Evolutionary conservation across 2,888 invertebrate species (phyloP).

Genomic region (Epiblema foenella): DNA sequence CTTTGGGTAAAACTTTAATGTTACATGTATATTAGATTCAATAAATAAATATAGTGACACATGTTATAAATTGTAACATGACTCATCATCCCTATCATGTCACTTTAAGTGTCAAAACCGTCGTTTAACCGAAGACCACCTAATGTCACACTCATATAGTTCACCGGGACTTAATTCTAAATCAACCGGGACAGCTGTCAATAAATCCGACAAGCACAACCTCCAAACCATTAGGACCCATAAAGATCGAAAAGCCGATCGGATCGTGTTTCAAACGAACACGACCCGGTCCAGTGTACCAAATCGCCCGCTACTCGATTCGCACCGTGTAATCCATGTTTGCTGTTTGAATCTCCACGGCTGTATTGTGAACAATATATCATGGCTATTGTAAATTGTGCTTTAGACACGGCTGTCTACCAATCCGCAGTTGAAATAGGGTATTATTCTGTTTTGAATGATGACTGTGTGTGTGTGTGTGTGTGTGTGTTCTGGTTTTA

Average conservation of each 20-base stretch:
- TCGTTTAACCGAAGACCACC: not conserved
- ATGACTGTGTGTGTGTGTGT: no score
- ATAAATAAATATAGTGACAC: no score
- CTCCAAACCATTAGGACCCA: conserved; percentile 9
- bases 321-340: conserved; percentile 79
- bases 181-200: not conserved
- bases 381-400: conserved; percentile 66
- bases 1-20: no score
- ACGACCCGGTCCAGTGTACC: conserved; percentile 58
- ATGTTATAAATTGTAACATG: no score
- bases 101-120: not conserved
- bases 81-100: no score
- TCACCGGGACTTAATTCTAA: not conserved
- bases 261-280: conserved; percentile 19
- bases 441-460: conserved; percentile 11
- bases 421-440: conserved; percentile 55
- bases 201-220: not conserved
- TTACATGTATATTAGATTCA: no score
- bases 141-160: not conserved
- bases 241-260: conserved; percentile 13
- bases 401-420: conserved; percentile 76
- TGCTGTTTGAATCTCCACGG: conserved; percentile 79
- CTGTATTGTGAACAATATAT: conserved; percentile 79
- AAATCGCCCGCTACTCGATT: conserved; percentile 72
- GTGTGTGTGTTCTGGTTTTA: no score